Evolutionary conservation across 2,113 vertebrate genomes (phyloP).

Genomic region (Nothocercus nigrocapillus): DNA sequence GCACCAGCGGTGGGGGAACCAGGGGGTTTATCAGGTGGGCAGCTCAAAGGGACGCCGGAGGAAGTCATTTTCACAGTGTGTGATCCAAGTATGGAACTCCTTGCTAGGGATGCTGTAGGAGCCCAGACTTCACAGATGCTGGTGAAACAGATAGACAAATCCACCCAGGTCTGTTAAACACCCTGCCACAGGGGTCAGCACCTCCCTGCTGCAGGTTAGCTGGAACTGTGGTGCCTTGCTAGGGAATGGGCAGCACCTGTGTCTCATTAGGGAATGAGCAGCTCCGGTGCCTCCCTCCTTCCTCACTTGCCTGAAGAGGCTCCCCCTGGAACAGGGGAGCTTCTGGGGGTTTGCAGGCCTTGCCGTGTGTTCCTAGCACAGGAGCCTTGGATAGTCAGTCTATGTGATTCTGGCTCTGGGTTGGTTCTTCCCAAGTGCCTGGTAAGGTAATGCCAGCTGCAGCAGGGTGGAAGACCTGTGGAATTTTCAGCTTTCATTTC

Average conservation of each 20-base stretch:
- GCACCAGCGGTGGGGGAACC: neutral
- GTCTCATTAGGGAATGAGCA: neutral
- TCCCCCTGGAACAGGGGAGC: too few species aligned
- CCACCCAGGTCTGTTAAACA: neutral
- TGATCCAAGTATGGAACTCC: neutral
- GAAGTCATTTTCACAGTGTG: neutral
- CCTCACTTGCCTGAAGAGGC: fast-evolving
- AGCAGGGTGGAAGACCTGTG: neutral
- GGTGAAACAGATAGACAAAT: neutral
- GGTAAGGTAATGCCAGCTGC: fast-evolving
- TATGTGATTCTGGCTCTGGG: fast-evolving
- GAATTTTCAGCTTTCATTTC: neutral
- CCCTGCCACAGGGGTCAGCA: neutral
- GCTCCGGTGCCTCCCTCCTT: neutral
- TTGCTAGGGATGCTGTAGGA: neutral
- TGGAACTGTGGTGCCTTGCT: neutral
- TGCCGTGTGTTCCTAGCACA: fast-evolving
- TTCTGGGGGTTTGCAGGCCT: fast-evolving
- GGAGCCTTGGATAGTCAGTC: neutral
- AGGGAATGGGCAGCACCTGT: neutral
- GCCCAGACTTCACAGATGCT: neutral
- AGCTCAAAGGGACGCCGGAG: neutral
- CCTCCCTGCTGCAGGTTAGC: neutral
- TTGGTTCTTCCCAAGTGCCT: neutral
- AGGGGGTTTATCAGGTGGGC: neutral